Conservation (phyloP, 1,140 invertebrate genomes). For the Prorops nasuta region DNA sequence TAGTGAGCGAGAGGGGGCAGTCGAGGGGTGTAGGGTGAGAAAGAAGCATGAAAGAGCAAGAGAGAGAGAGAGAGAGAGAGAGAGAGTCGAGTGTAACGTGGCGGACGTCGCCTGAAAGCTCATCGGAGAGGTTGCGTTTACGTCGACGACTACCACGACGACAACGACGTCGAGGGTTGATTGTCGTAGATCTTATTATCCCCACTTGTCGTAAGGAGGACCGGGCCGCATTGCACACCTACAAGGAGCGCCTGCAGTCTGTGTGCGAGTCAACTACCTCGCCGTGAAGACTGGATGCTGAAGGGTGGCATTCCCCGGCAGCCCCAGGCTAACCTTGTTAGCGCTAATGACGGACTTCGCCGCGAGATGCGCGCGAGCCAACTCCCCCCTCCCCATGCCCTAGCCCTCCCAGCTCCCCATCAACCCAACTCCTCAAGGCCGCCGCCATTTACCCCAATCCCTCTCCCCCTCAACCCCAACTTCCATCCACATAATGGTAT, state of each 20-base stretch:
- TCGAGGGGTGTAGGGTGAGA: slow-evolving; percentile 6
- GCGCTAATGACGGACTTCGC: slow-evolving; percentile 47
- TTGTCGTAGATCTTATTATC: slow-evolving; percentile 57
- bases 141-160: slow-evolving; percentile 14
- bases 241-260: slow-evolving; percentile 2
- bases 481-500: no score
- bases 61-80: slow-evolving; percentile 1
- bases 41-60: slow-evolving; percentile 17
- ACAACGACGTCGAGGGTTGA: slow-evolving; percentile 37
- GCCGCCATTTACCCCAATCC: no score
- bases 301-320: slow-evolving; percentile 17
- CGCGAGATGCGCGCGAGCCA: slow-evolving; percentile 32
- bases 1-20: no score
- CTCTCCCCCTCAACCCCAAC: no score
- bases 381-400: no score
- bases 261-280: slow-evolving; percentile 9
- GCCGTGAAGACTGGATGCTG: slow-evolving; percentile 19
- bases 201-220: slow-evolving; percentile 40
- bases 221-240: slow-evolving; percentile 7
- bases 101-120: slow-evolving; percentile 42
- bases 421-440: no score
- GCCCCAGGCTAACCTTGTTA: slow-evolving; percentile 52
- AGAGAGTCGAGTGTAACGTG: slow-evolving; percentile 42
- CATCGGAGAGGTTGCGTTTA: slow-evolving; percentile 35
- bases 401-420: no score